Evolutionary conservation across 2,888 invertebrate species (phyloP).

Genomic region (Lasioglossum morio): DNA sequence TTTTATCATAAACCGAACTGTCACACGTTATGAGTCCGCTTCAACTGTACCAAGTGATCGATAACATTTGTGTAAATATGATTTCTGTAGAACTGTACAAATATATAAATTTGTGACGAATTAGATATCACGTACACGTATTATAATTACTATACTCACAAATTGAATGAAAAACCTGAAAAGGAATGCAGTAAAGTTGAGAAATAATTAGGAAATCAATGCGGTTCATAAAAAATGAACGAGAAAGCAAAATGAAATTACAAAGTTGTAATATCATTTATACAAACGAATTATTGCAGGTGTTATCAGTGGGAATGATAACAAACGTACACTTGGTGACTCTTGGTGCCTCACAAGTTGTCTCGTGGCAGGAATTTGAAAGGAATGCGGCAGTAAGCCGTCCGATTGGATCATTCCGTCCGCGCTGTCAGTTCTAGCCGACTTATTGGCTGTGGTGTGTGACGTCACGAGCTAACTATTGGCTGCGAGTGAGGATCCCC

Average conservation of each 20-base stretch:
- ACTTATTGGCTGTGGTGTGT: too few species aligned
- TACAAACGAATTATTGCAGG: conserved; percentile 24
- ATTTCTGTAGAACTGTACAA: background rate
- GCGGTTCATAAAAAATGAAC: conserved; percentile 9
- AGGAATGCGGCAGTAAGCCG: too few species aligned
- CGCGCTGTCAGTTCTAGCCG: too few species aligned
- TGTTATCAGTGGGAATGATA: conserved; percentile 45
- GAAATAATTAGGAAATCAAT: background rate
- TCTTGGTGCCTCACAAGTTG: too few species aligned
- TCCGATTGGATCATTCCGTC: too few species aligned
- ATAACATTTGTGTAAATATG: background rate
- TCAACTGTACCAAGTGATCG: background rate
- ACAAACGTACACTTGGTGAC: conserved; percentile 13
- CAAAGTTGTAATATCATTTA: background rate
- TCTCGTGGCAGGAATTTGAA: too few species aligned
- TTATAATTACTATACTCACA: too few species aligned
- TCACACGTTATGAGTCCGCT: background rate
- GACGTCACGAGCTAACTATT: too few species aligned
- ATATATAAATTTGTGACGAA: background rate
- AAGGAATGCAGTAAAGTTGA: background rate
- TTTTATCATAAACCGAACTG: background rate
- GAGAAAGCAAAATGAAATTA: conserved; percentile 22
- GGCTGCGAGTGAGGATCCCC: too few species aligned
- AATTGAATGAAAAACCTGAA: background rate
- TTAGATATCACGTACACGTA: too few species aligned